Percentiles rank a stretch among this genome's conserved stretches.
Conservation (phyloP, 2,888 invertebrate genomes). For the Glomeris marginata region DNA sequence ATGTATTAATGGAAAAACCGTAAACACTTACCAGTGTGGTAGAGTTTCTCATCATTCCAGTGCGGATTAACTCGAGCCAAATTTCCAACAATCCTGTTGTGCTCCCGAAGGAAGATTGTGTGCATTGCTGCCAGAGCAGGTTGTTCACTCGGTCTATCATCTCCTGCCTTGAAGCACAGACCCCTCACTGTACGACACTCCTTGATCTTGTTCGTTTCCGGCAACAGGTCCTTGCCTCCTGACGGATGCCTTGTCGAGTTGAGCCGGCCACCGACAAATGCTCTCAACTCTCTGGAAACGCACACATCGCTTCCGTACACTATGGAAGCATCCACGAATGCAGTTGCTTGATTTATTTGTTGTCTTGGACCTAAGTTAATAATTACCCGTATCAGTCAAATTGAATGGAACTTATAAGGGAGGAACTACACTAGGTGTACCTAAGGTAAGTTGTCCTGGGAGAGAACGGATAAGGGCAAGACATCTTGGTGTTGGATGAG, state of each 20-base stretch:
- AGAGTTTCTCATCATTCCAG: slow-evolving; percentile 75
- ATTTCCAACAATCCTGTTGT: slow-evolving; percentile 69
- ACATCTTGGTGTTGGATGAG: slow-evolving; percentile 68
- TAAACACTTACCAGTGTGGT: slow-evolving; percentile 39
- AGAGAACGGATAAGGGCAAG: slow-evolving; percentile 89
- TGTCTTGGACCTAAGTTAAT: slow-evolving; percentile 57
- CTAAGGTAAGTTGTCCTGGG: slow-evolving; percentile 74
- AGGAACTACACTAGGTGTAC: slow-evolving; percentile 29
- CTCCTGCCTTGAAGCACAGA: slow-evolving; percentile 75
- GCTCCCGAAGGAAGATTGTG: slow-evolving; percentile 55
- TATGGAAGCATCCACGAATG: slow-evolving; percentile 71
- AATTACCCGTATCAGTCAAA: neutral
- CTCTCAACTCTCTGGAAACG: slow-evolving; percentile 55
- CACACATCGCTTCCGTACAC: slow-evolving; percentile 83
- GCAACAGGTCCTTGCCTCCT: slow-evolving; percentile 59
- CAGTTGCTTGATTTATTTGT: slow-evolving; percentile 86
- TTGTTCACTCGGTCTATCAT: slow-evolving; percentile 83
- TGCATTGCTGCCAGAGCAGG: slow-evolving; percentile 77
- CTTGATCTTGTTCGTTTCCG: slow-evolving; percentile 51
- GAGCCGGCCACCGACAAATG: slow-evolving; percentile 56
- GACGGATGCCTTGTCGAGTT: slow-evolving; percentile 62
- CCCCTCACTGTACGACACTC: slow-evolving; percentile 78
- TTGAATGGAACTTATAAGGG: neutral
- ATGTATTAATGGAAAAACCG: no score
- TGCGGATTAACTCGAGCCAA: slow-evolving; percentile 67